Conservation (phyloP, 2,113 vertebrate genomes). For the Progne subis region DNA sequence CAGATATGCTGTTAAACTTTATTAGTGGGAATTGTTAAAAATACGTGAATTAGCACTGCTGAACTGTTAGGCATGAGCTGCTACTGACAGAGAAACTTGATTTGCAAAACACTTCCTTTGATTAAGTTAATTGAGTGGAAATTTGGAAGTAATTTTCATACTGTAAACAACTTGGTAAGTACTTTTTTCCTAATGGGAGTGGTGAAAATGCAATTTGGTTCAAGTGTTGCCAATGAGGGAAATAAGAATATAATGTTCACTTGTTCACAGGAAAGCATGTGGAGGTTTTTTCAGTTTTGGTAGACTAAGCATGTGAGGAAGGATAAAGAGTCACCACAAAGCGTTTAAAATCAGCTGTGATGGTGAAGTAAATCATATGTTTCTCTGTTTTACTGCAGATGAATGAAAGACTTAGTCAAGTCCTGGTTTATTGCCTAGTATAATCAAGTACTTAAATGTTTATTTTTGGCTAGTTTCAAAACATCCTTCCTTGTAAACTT, state of each 20-base stretch:
- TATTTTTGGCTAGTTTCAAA: neutral
- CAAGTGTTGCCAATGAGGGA: neutral
- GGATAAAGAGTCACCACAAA: neutral
- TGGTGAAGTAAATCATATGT: neutral
- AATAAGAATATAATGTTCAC: neutral
- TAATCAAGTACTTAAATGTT: neutral
- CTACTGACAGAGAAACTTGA: neutral
- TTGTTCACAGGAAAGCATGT: neutral
- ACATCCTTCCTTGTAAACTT: neutral
- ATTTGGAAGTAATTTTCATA: conserved; percentile 10
- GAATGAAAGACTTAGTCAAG: neutral
- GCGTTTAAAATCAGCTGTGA: neutral
- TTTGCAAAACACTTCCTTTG: neutral
- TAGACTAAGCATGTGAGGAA: neutral
- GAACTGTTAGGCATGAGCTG: neutral
- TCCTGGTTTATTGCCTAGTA: neutral
- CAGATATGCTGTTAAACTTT: neutral
- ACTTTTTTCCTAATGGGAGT: neutral
- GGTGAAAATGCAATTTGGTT: neutral
- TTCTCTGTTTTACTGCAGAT: neutral
- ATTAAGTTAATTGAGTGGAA: conserved; percentile 14
- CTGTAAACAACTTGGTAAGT: neutral
- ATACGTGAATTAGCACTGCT: neutral
- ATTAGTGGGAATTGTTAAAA: neutral
- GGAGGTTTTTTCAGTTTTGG: neutral